phyloP scores from a whole-genome alignment of 1,140 invertebrate genomes.

The Bombus pascuorum region DNA sequence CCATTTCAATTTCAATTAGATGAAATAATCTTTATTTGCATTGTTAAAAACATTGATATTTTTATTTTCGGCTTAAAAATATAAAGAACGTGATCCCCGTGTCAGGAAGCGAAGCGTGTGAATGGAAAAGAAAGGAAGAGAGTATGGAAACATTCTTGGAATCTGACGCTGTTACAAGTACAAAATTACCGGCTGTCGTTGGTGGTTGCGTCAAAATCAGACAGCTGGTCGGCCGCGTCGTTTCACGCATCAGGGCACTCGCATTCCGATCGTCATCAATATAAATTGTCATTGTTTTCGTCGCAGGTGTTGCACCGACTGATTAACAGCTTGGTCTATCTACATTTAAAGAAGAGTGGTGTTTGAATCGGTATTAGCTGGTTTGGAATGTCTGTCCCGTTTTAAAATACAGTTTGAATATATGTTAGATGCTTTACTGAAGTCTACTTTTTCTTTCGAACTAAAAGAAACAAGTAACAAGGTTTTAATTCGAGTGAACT shows the following conservation, averaged over 20 bases:
- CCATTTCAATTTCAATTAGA: too few relatives aligned
- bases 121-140: not conserved
- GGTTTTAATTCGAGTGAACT: too few relatives aligned
- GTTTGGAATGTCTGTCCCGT: not conserved
- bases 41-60: not conserved
- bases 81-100: not conserved
- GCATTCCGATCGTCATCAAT: conserved; percentile 62
- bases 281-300: conserved; percentile 67
- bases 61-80: not conserved
- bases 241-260: conserved; percentile 55
- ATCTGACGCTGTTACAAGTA: conserved; percentile 15
- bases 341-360: not conserved
- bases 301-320: conserved; percentile 52
- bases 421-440: not conserved
- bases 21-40: too few relatives aligned
- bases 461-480: too few relatives aligned
- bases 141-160: conserved; percentile 26
- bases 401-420: not conserved
- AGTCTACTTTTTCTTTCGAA: not conserved
- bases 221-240: conserved; percentile 54
- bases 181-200: conserved; percentile 44
- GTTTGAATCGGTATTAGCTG: not conserved
- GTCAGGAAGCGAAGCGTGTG: not conserved
- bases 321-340: conserved; percentile 42
- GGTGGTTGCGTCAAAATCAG: conserved; percentile 33